Conservation (phyloP, 2,888 invertebrate genomes). For the Melieria omissa region DNA sequence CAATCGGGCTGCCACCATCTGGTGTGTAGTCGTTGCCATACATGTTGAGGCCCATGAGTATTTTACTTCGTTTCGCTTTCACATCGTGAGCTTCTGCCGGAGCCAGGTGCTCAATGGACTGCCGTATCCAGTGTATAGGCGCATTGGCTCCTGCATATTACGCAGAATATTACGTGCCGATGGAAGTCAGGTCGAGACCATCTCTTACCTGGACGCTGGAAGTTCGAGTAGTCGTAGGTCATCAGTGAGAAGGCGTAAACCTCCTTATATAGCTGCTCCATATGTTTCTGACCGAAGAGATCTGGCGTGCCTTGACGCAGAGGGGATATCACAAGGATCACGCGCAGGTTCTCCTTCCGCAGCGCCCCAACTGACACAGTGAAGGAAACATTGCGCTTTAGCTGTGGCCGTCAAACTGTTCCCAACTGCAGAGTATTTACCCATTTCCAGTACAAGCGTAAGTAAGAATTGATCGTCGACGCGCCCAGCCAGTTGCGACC, state of each 20-base stretch:
- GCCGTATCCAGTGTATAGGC: constrained; percentile 83
- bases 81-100: constrained; percentile 69
- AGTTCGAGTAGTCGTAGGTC: constrained; percentile 93
- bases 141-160: constrained; percentile 81
- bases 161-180: too few species aligned
- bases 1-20: constrained; percentile 84
- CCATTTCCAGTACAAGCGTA: constrained; percentile 73
- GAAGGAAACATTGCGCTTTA: not conserved
- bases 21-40: constrained; percentile 91
- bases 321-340: constrained; percentile 86
- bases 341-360: constrained; percentile 70
- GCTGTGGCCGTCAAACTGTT: too few species aligned
- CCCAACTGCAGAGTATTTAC: constrained; percentile 39
- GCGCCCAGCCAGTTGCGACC: constrained; percentile 83
- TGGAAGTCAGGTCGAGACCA: not conserved
- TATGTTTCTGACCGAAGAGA: constrained; percentile 79
- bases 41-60: constrained; percentile 90
- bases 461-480: constrained; percentile 71
- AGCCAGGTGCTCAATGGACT: constrained; percentile 80
- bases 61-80: constrained; percentile 76
- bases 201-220: constrained; percentile 77
- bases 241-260: constrained; percentile 92
- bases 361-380: constrained; percentile 70
- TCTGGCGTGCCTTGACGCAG: constrained; percentile 70
- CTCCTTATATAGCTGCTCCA: constrained; percentile 79